Evolutionary conservation across 2,113 vertebrate species (phyloP).

Genomic region (Sinocyclocheilus anophthalmus): DNA sequence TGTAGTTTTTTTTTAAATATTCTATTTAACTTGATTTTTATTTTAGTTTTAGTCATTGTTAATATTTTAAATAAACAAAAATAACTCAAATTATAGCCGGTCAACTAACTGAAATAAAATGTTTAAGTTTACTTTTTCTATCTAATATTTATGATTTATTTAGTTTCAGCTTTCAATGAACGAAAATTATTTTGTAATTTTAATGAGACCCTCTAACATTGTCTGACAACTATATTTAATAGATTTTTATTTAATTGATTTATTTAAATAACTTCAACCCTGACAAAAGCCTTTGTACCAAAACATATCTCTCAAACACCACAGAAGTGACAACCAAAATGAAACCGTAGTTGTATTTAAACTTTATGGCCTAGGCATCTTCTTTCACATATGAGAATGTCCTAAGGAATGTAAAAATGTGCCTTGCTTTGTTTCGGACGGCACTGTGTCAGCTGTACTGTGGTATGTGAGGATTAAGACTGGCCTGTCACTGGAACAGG

Average conservation of each 20-base stretch:
- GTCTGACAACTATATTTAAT: too few species aligned
- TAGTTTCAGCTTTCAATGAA: too few species aligned
- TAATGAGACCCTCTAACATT: too few species aligned
- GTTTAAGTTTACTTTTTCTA: too few species aligned
- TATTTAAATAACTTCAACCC: not conserved
- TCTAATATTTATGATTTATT: too few species aligned
- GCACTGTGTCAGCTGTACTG: slow-evolving; percentile 36
- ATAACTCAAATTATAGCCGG: too few species aligned
- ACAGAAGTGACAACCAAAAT: not conserved
- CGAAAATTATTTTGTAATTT: too few species aligned
- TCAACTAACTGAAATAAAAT: too few species aligned
- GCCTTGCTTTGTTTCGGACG: not conserved
- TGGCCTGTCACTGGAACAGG: slow-evolving; percentile 26
- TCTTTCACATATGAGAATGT: not conserved
- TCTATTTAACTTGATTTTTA: not conserved
- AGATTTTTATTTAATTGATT: too few species aligned
- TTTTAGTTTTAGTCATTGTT: not conserved
- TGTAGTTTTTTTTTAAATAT: too few species aligned
- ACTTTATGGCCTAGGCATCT: not conserved
- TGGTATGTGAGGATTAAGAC: slow-evolving; percentile 37
- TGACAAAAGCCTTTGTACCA: not conserved
- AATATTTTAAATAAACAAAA: too few species aligned
- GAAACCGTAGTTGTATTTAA: not conserved
- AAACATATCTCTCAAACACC: not conserved
- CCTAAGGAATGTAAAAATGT: slow-evolving; percentile 5